Evolutionary conservation across 2,888 invertebrate genomes (phyloP).

Genomic region (Cacoxenus indagator): DNA sequence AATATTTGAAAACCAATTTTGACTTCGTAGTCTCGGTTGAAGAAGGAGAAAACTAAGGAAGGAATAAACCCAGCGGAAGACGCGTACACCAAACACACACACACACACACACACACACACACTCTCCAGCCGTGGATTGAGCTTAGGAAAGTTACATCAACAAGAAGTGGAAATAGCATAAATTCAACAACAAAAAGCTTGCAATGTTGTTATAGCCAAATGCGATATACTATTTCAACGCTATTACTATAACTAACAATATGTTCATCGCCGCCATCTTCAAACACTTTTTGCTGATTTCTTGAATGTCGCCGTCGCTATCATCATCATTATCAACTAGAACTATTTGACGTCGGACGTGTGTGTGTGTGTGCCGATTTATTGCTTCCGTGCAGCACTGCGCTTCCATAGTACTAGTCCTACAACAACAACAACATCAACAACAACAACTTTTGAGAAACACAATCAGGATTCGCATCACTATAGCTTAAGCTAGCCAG

Average conservation of each 20-base stretch:
- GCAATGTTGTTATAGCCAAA: conserved; percentile 26
- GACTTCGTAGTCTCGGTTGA: too few species aligned
- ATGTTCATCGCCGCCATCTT: not conserved
- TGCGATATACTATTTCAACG: conserved; percentile 4
- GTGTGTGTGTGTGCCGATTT: conserved; percentile 13
- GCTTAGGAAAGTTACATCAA: too few species aligned
- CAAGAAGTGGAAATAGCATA: not conserved
- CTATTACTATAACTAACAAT: not conserved
- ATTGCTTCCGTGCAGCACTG: conserved; percentile 25
- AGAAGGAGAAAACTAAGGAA: too few species aligned
- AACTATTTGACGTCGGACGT: not conserved
- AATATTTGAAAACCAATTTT: too few species aligned
- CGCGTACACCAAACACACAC: not conserved
- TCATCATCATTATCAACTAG: not conserved
- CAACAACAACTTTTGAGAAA: too few species aligned
- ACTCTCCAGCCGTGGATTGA: not conserved
- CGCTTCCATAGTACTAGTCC: conserved; percentile 39
- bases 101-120: not conserved
- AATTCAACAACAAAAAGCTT: not conserved
- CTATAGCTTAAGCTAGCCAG: too few species aligned
- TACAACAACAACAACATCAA: conserved; percentile 24
- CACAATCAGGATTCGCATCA: conserved; percentile 26
- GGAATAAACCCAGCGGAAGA: too few species aligned
- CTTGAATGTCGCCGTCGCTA: not conserved
- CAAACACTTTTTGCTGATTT: too few species aligned